A percentile compares a stretch with the other conserved stretches of the same genome.
Evolutionary conservation across 2,888 invertebrate species (phyloP).

Genomic region (Trypoxylon attenuatum): DNA sequence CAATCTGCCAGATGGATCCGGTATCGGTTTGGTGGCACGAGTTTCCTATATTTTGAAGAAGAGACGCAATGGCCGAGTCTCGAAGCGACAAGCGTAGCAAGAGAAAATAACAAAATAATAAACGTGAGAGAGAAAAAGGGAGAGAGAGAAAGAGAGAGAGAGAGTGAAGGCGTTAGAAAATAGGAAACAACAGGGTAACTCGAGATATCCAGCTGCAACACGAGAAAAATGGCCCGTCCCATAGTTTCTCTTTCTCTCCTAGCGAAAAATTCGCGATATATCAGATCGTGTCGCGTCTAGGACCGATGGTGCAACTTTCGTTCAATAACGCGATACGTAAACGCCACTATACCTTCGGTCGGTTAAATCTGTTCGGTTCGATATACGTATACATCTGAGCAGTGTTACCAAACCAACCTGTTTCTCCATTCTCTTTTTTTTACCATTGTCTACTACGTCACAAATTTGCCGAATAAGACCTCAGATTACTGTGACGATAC

Average conservation of each 20-base stretch:
- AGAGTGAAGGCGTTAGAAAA: slow-evolving; percentile 1
- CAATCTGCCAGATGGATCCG: no score
- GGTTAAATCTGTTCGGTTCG: slow-evolving; percentile 28
- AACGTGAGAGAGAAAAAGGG: neutral
- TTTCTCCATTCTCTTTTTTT: no score
- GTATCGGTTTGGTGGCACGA: slow-evolving; percentile 27
- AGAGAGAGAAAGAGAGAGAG: neutral
- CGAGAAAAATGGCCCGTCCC: slow-evolving; percentile 65
- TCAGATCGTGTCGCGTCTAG: slow-evolving; percentile 63
- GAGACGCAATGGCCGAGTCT: neutral
- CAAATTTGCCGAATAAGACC: no score
- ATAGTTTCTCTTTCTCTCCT: slow-evolving; percentile 51
- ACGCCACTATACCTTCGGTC: slow-evolving; percentile 41
- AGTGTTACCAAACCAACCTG: slow-evolving; percentile 17
- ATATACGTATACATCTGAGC: slow-evolving; percentile 45
- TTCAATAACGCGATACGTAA: slow-evolving; percentile 62
- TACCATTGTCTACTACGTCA: no score
- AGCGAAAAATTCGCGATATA: slow-evolving; percentile 60
- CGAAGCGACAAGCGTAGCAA: slow-evolving; percentile 7
- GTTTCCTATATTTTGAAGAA: slow-evolving; percentile 56
- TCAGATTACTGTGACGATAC: no score
- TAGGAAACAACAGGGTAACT: no score
- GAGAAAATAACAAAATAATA: slow-evolving; percentile 1
- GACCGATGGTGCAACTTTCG: slow-evolving; percentile 67
- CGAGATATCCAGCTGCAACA: slow-evolving; percentile 55